Percentiles rank a stretch among this genome's conserved stretches.
These are phyloP conservation scores for Agrotis ipsilon DNA, from an alignment of 2,888 invertebrate species.

Conservation along the genomic window DNA sequence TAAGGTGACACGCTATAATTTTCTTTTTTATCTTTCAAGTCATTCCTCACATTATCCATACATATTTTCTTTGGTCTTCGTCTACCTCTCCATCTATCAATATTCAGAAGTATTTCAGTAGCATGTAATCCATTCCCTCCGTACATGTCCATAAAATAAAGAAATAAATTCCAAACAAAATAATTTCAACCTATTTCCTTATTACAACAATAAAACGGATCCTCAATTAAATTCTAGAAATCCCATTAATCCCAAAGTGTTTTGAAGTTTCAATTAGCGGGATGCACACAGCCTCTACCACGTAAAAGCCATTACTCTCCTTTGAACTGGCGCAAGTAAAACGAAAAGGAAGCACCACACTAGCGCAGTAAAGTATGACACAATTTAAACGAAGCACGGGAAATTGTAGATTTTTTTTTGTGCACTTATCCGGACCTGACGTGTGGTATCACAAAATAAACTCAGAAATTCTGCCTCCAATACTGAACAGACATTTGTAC, in stretches of 20 bases:
- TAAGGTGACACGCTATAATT: too few species aligned
- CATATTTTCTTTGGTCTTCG: too few species aligned
- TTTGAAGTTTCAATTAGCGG: constrained; percentile 53
- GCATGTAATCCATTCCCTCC: too few species aligned
- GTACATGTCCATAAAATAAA: too few species aligned
- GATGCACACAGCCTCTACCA: constrained; percentile 27
- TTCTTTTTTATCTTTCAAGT: too few species aligned
- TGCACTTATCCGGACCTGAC: constrained; percentile 48
- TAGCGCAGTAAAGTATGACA: constrained; percentile 47
- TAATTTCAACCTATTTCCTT: neutral
- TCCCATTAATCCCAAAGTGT: constrained; percentile 14
- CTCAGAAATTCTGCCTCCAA: constrained; percentile 55
- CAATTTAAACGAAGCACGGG: constrained; percentile 46
- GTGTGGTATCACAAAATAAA: constrained; percentile 55
- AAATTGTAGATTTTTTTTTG: constrained; percentile 43
- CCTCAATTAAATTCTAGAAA: constrained; percentile 6
- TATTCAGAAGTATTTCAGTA: too few species aligned
- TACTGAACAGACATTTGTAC: constrained; percentile 44
- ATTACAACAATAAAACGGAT: neutral
- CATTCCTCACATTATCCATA: too few species aligned
- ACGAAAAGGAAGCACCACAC: constrained; percentile 24
- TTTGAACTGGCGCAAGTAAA: constrained; percentile 38
- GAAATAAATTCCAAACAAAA: neutral
- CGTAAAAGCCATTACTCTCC: constrained; percentile 47
- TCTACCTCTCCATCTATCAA: too few species aligned